Base-by-base conservation (phyloP, 2,888 invertebrate genomes). In the Leptarthrus brevirostris region DNA sequence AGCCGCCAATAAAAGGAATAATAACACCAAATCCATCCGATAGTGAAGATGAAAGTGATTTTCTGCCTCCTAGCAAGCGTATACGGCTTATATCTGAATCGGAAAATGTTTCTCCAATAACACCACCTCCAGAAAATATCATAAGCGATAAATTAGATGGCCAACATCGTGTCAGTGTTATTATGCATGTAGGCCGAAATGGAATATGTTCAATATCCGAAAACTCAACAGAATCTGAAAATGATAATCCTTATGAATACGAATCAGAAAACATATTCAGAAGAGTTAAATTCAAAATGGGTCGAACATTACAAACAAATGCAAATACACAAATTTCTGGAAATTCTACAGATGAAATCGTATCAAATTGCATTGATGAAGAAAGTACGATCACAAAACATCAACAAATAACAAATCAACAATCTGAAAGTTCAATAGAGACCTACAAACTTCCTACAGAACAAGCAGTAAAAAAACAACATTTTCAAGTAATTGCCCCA, bases 1-100 rank as follows among this genome's bases (percentile, higher is more conserved):
- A 34, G 6, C 12, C 40, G 3, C 24, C 26, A 10, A 30, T 52
- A 36, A 81, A 84, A 61, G 86, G 86, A 72, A 84, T 87, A 78
- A 88, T 93, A 73, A 95, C 95, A 2, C 95, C 95, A 0, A 93
- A 94, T 83, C 92, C 93, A 18, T 94, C 94, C 0, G 95, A 95
- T 83, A 93, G 93, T 0, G 95, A 95, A 86, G 87, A 91, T 78
- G 72, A 72, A 8, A 22, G 4, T 22, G 72, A 72, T 26, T 61
- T 72, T 10, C 20, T 72, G 47, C 56, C 56, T 52, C 12, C 12
- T 5, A 58, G n/a, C 14, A 71, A 54, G 20, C 72, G 69, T 5
- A 26, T 30, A 18, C 30, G 69, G 2, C 52, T 52, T 1, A 22
- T 34, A 24, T 22, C 40, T 8, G 52, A 52, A 14, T 49, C 58